Percentiles rank a stretch among this genome's conserved stretches.
Conservation (phyloP, 64 coral and sea anemone genomes). For the Anthopleura sola region DNA sequence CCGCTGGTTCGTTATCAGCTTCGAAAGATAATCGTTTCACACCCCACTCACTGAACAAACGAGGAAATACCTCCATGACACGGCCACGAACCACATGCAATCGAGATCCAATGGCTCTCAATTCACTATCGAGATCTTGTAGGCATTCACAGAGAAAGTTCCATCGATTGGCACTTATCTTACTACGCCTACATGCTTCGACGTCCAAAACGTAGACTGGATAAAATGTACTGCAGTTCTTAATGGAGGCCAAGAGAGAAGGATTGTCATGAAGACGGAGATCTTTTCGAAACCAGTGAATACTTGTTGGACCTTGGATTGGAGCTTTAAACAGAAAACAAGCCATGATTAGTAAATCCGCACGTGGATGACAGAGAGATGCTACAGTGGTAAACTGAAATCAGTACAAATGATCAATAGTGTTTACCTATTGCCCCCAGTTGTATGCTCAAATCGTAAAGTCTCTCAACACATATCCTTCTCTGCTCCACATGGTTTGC, state of each 20-base stretch:
- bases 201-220: conserved; percentile 63
- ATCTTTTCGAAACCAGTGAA: conserved; percentile 81
- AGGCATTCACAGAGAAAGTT: conserved; percentile 61
- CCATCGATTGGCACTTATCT: conserved; percentile 70
- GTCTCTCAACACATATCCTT: conserved; percentile 34
- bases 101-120: conserved; percentile 48
- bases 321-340: background rate
- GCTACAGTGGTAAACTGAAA: too few species aligned
- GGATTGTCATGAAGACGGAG: conserved; percentile 79
- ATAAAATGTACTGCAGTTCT: conserved; percentile 51
- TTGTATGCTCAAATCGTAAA: conserved; percentile 23
- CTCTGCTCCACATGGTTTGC: conserved; percentile 40
- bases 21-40: conserved; percentile 53
- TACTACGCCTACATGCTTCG: conserved; percentile 28
- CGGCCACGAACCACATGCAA: conserved; percentile 56
- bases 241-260: conserved; percentile 22
- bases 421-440: background rate
- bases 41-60: conserved; percentile 45
- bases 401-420: too few species aligned
- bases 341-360: background rate
- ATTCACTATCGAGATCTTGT: conserved; percentile 41
- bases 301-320: background rate
- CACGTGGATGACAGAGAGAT: background rate
- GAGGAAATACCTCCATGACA: conserved; percentile 46
- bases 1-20: conserved; percentile 68